Evolutionary conservation across 1,140 invertebrate genomes (phyloP), one percentile per base, ranked within the genome.

Genomic region (Thaumetopoea pityocampa): DNA sequence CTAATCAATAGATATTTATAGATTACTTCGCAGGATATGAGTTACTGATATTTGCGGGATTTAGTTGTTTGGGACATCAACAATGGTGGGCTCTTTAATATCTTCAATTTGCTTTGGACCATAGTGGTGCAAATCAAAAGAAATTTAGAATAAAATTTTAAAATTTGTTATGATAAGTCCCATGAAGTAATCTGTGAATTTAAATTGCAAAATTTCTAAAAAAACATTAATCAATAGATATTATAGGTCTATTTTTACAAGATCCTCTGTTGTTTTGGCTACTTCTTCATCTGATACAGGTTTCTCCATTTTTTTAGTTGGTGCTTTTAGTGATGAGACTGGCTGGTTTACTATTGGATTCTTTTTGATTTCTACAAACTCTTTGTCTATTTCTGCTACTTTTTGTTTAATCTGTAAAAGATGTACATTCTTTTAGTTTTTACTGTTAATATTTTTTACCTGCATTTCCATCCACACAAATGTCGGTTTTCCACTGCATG

Each of bases 191-290:
- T n/a, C n/a, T n/a, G n/a, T 6, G 24, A n/a, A 26, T 9, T 12
- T 5, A 22, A 14, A 12, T 30, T 14, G 30, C 5, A 27, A 1
- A 17, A 17, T 23, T 28, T 27, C 9, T 18, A 11, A 22, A 28
- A 11, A 30, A 41, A 16, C 24, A 18, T n/a, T 20, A 2, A 12
- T 20, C 8, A 11, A 18, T 12, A 5, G 38, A 37, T 20, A 11
- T 44, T 68, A 77, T 69, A 82, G 61, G 52, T 83, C 72, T 74
- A 83, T 79, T 55, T 77, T 77, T 6, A 67, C 61, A 23, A 83
- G 70, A 36, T 71, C 23, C 28, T 69, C 67, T 28, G 54, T 49
- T 12, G 73, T 50, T 41, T 67, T 58, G 1, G 64, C 46, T 1
- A 83, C 61, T 8, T 83, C 79, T 60, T 79, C 72, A 32, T 72